These are phyloP conservation scores for Hylyphantes graminicola DNA, from an alignment of 1,140 invertebrate species.

Conservation along the genomic window DNA sequence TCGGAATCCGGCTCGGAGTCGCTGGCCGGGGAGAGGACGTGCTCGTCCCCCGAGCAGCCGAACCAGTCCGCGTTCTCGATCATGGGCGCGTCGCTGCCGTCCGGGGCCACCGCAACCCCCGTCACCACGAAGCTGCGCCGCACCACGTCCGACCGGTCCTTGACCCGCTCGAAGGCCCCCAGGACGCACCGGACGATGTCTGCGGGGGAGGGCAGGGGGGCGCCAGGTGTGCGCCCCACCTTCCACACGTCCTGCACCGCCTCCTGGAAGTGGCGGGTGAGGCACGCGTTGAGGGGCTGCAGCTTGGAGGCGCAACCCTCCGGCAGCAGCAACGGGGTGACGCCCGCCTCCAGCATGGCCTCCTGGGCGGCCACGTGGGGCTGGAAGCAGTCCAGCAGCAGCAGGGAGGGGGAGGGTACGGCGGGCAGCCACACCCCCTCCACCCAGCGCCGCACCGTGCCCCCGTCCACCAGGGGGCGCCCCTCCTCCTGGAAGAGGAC, in stretches of 20 bases:
- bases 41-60: slow-evolving; percentile 46
- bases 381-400: slow-evolving; percentile 49
- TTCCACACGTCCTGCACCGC: slow-evolving; percentile 45
- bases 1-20: slow-evolving; percentile 45
- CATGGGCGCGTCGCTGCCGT: slow-evolving; percentile 47
- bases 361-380: slow-evolving; percentile 46
- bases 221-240: neutral
- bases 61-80: slow-evolving; percentile 55
- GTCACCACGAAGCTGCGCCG: slow-evolving; percentile 56
- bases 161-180: slow-evolving; percentile 27
- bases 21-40: slow-evolving; percentile 52
- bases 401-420: slow-evolving; percentile 43
- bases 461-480: slow-evolving; percentile 25
- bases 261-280: slow-evolving; percentile 43
- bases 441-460: slow-evolving; percentile 21
- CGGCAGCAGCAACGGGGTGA: slow-evolving; percentile 49
- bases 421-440: slow-evolving; percentile 38
- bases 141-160: slow-evolving; percentile 23
- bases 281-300: slow-evolving; percentile 42
- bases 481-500: slow-evolving; percentile 41
- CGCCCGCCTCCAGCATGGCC: slow-evolving; percentile 39
- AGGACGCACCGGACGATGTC: slow-evolving; percentile 40
- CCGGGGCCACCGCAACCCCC: slow-evolving; percentile 40
- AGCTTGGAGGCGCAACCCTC: slow-evolving; percentile 57
- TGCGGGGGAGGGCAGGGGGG: slow-evolving; percentile 16